Evolutionary conservation across 2,888 invertebrate species (phyloP), one percentile per base, ranked within the genome.

Genomic region (Nebria salina): DNA sequence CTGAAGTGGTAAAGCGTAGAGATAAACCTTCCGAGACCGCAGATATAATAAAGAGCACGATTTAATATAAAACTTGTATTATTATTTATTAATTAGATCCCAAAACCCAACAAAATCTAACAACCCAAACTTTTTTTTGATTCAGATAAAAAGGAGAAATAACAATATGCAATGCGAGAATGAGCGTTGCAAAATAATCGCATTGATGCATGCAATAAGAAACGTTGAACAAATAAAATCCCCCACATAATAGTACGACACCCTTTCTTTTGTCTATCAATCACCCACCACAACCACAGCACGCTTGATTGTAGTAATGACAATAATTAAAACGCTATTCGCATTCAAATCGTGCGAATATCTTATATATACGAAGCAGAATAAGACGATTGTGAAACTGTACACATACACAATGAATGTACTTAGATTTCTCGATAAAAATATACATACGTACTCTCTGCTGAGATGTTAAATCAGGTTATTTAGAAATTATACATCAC

Each of bases 191-290:
- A 76, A 76, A 76, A 76, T 65, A 41, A 26, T 76, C 15, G 54
- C 73, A 41, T 41, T 42, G 73, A 9, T 42, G 43, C 20, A 54
- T 42, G 73, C 42, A 73, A 73, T 42, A 72, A n/a, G 54, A 41
- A 42, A 73, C 42, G 34, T 2, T 41, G 76, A 65, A 66, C 66
- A 76, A 76, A 66, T 6, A 75, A 64, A 64, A 34, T 11, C 11
- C 54, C 54, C 54, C 54, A 54, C 54, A 54, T 54, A 34, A 34
- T 34, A 65, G 68, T 76, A 76, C 66, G 34, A 66, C 68, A 66
- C 76, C 42, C 66, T 76, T 76, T 76, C 76, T 76, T 76, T 68
- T 76, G 76, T 76, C 76, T 68, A 66, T 76, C 76, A 76, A 34
- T n/a, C 20, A 65, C 15, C 65, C 54, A 75, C 75, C 65, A 65